A percentile compares a stretch with the other conserved stretches of the same genome.
Evolutionary conservation across 2,888 invertebrate species (phyloP).

Genomic region (Harpagoxenus sublaevis): DNA sequence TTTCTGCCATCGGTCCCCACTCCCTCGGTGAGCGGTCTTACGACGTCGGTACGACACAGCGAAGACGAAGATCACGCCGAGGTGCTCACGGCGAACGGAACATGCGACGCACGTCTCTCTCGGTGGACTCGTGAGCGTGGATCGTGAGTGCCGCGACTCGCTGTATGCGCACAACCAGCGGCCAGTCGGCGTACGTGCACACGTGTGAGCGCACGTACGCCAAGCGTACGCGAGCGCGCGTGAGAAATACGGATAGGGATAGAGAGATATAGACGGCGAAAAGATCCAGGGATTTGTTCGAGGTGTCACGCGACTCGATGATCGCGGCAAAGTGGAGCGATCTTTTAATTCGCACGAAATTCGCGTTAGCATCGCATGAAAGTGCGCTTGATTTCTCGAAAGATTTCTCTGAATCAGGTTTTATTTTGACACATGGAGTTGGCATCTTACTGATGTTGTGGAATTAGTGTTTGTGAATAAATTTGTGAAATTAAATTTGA

Average conservation of each 20-base stretch:
- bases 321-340: not conserved
- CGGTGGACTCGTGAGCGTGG: conserved; percentile 49
- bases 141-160: conserved; percentile 53
- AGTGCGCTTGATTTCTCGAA: not conserved
- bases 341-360: not conserved
- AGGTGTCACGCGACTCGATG: not conserved
- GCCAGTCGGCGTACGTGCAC: conserved; percentile 75
- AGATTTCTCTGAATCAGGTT: not conserved
- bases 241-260: conserved; percentile 60
- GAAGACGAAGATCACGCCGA: conserved; percentile 63
- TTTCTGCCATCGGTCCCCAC: conserved; percentile 57
- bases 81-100: conserved; percentile 68
- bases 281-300: not conserved
- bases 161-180: conserved; percentile 54
- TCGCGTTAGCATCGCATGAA: not conserved
- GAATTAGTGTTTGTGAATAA: conserved; percentile 18
- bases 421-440: not conserved
- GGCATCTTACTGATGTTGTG: not conserved
- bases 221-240: conserved; percentile 47
- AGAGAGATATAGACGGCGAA: not conserved
- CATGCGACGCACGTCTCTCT: conserved; percentile 73
- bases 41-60: conserved; percentile 54
- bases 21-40: conserved; percentile 37
- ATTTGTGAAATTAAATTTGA: not conserved
- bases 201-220: conserved; percentile 72